Percentiles rank a stretch among this genome's conserved stretches.
phyloP scores from a whole-genome alignment of 2,888 invertebrate species.

The Scrobipalpa costella region DNA sequence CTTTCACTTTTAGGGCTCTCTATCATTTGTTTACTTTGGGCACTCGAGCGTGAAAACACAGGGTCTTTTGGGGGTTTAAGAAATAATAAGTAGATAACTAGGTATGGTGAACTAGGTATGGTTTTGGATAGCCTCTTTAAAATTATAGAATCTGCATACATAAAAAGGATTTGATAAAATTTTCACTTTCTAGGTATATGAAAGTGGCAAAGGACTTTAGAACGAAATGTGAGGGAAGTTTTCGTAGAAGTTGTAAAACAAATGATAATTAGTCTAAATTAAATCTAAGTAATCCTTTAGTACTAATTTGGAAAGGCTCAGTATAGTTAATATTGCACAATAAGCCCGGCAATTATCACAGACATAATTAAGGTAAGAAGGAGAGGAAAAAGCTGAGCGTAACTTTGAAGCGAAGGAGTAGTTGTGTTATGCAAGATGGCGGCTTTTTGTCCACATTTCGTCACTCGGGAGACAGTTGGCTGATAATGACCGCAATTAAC shows the following conservation, averaged over 20 bases:
- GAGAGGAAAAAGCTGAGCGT: slow-evolving; percentile 34
- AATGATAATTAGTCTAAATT: not conserved
- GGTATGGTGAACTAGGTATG: too few relatives aligned
- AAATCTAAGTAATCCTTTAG: not conserved
- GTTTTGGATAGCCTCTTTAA: too few relatives aligned
- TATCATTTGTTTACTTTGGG: slow-evolving; percentile 36
- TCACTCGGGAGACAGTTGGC: slow-evolving; percentile 61
- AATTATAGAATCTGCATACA: too few relatives aligned
- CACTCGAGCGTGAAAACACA: slow-evolving; percentile 24
- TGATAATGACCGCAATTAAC: slow-evolving; percentile 69
- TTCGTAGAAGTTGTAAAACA: not conserved
- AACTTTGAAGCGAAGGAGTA: slow-evolving; percentile 38
- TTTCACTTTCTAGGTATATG: too few relatives aligned
- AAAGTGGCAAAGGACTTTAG: too few relatives aligned
- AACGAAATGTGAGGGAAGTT: not conserved
- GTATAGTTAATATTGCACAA: slow-evolving; percentile 29
- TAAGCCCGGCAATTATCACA: slow-evolving; percentile 29
- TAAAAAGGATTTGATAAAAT: too few relatives aligned
- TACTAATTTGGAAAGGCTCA: not conserved
- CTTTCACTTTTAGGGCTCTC: slow-evolving; percentile 72
- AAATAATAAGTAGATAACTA: not conserved
- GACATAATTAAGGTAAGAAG: slow-evolving; percentile 31
- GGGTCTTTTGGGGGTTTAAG: not conserved
- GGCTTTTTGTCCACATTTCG: slow-evolving; percentile 67
- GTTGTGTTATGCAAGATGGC: slow-evolving; percentile 54